A percentile compares a stretch with the other conserved stretches of the same genome.
Conservation (phyloP, 2,797 vertebrate genomes). For the Chaenodraco wilsoni region DNA sequence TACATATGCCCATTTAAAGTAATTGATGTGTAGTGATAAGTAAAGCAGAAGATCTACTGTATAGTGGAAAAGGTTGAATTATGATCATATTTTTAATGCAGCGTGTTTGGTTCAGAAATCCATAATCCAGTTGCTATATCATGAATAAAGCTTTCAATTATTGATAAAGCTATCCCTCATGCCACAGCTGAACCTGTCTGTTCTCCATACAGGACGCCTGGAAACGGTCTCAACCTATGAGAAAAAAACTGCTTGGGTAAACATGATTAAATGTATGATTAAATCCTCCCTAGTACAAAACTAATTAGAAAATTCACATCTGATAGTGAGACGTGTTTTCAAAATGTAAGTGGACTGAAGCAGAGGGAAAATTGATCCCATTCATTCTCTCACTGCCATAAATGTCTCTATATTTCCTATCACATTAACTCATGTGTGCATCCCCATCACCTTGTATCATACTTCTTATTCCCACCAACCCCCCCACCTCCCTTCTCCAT, state of each 20-base stretch:
- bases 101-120: slow-evolving; percentile 5
- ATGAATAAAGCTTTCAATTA: slow-evolving; percentile 6
- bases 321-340: background rate
- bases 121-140: slow-evolving; percentile 5
- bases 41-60: background rate
- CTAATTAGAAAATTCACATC: slow-evolving; percentile 2
- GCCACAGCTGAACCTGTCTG: background rate
- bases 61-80: background rate
- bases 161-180: background rate
- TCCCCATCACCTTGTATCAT: slow-evolving; percentile 17
- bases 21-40: background rate
- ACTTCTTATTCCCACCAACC: background rate
- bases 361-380: slow-evolving; percentile 31
- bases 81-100: background rate
- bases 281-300: slow-evolving; percentile 1
- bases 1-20: background rate
- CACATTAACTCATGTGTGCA: slow-evolving; percentile 10
- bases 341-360: background rate
- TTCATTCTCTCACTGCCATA: background rate
- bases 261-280: background rate
- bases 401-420: background rate
- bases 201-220: background rate
- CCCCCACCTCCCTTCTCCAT: slow-evolving; percentile 2
- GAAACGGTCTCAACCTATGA: background rate
- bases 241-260: background rate